Evolutionary conservation across 2,888 invertebrate genomes (phyloP).

Genomic region (Papilio gigon): DNA sequence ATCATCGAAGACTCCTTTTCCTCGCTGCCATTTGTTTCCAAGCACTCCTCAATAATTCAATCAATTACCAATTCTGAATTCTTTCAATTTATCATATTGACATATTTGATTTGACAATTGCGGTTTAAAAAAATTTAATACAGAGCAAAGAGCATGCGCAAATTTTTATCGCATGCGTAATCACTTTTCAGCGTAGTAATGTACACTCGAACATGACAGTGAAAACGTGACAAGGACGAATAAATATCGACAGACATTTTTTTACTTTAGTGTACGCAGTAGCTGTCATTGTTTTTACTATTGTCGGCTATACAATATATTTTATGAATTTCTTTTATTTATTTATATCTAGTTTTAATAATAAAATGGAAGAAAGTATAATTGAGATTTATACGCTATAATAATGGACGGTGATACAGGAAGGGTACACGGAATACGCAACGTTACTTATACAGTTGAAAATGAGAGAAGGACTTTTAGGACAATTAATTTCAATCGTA

Average conservation of each 20-base stretch:
- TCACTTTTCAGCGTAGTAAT: not conserved
- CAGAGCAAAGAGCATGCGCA: not conserved
- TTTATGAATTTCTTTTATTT: conserved; percentile 16
- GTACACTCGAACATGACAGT: not conserved
- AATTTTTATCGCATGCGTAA: not conserved
- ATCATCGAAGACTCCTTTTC: not conserved
- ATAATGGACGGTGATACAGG: conserved; percentile 37
- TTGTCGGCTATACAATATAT: conserved; percentile 29
- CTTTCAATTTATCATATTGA: not conserved
- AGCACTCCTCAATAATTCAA: not conserved
- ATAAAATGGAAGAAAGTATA: not conserved
- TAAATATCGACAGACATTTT: too few species aligned
- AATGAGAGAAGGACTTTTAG: not conserved
- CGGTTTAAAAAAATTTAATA: not conserved
- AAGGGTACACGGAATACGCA: not conserved
- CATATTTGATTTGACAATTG: not conserved
- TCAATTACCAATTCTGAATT: not conserved
- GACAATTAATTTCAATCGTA: conserved; percentile 5
- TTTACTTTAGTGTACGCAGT: not conserved
- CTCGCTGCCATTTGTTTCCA: not conserved
- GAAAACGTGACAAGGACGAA: not conserved
- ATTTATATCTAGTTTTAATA: not conserved
- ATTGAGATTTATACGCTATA: conserved; percentile 13
- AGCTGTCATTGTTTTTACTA: conserved; percentile 7
- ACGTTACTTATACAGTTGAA: conserved; percentile 11